Percentiles rank a stretch among this genome's conserved stretches.
These are phyloP conservation scores for Potamarius usumacintae DNA, from an alignment of 2,113 vertebrate genomes.

Conservation along the genomic window DNA sequence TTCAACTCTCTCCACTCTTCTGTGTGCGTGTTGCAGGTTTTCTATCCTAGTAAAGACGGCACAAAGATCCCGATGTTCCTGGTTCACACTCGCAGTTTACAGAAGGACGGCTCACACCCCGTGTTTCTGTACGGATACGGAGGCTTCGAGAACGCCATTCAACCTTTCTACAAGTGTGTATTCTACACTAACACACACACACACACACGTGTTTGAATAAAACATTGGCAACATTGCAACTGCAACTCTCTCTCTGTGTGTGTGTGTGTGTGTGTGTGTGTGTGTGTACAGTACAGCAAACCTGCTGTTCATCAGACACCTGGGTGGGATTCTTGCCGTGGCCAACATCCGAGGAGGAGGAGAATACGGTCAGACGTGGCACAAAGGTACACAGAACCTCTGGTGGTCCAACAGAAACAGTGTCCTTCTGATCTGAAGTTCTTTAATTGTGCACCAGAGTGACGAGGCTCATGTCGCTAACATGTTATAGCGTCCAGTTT, in stretches of 20 bases:
- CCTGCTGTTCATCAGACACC: constrained; percentile 72
- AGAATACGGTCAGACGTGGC: constrained; percentile 76
- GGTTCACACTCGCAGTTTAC: constrained; percentile 66
- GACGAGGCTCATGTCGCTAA: not conserved
- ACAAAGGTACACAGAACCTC: constrained; percentile 67
- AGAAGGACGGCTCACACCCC: constrained; percentile 66
- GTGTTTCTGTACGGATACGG: constrained; percentile 76
- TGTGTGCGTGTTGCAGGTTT: constrained; percentile 63
- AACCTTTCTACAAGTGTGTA: constrained; percentile 73
- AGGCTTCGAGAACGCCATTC: constrained; percentile 72
- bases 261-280: not conserved
- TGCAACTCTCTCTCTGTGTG: no score
- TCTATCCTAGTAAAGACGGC: constrained; percentile 74
- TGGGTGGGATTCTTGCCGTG: constrained; percentile 74
- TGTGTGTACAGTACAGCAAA: constrained; percentile 64
- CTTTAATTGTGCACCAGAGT: not conserved
- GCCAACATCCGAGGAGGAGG: constrained; percentile 77
- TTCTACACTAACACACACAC: not conserved
- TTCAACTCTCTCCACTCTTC: not conserved
- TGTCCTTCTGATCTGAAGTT: not conserved
- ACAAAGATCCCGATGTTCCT: constrained; percentile 78
- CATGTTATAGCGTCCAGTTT: not conserved
- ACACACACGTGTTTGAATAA: no score
- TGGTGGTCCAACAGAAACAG: not conserved
- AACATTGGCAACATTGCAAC: not conserved